phyloP scores from a whole-genome alignment of 1,140 invertebrate species.

The Listronotus bonariensis region DNA sequence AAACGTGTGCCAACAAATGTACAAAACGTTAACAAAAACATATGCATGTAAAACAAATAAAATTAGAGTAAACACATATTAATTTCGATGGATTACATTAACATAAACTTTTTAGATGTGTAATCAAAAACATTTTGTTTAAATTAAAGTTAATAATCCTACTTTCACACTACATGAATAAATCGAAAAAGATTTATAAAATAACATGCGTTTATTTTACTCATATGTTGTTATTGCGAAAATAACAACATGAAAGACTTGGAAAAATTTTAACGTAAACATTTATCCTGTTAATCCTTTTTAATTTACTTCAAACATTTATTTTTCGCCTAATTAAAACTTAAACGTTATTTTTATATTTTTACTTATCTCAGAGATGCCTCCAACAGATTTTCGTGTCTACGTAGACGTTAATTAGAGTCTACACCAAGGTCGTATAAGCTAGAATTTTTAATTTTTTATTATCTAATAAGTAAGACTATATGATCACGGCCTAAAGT shows the following conservation, averaged over 20 bases:
- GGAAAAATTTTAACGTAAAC: slow-evolving; percentile 32
- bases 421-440: too few relatives aligned
- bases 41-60: slow-evolving; percentile 37
- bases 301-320: slow-evolving; percentile 26
- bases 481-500: too few relatives aligned
- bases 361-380: too few relatives aligned
- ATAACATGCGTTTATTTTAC: slow-evolving; percentile 19
- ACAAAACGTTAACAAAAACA: slow-evolving; percentile 39
- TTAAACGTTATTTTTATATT: slow-evolving; percentile 7
- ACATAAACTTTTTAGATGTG: slow-evolving; percentile 34
- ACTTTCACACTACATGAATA: slow-evolving; percentile 23
- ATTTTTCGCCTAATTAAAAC: slow-evolving; percentile 24
- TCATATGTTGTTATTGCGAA: slow-evolving; percentile 10
- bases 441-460: too few relatives aligned
- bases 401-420: too few relatives aligned
- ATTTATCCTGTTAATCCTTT: slow-evolving; percentile 11
- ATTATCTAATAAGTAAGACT: too few relatives aligned
- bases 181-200: slow-evolving; percentile 33
- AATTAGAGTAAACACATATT: slow-evolving; percentile 39
- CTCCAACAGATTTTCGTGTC: too few relatives aligned
- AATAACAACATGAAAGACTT: slow-evolving; percentile 19
- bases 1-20: slow-evolving; percentile 39
- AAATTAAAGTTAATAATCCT: slow-evolving; percentile 35
- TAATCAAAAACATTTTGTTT: slow-evolving; percentile 35
- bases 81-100: slow-evolving; percentile 38